Evolutionary conservation across 1,140 invertebrate species (phyloP).

Genomic region (Lineus longissimus): DNA sequence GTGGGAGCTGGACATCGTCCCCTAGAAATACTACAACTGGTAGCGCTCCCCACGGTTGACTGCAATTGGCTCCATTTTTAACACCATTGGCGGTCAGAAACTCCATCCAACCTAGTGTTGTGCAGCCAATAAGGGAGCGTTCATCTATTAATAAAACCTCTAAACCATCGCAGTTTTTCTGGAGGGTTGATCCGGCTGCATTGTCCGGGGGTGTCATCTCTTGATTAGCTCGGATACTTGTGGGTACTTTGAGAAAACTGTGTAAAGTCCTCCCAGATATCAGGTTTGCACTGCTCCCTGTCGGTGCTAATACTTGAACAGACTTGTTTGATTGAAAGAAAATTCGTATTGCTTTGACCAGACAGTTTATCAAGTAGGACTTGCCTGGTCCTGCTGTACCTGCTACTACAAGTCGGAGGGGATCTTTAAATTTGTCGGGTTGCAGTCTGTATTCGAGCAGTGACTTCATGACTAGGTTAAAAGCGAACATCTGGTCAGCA

Average conservation of each 20-base stretch:
- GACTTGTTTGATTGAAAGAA: constrained; percentile 17
- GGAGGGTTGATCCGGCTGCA: constrained; percentile 9
- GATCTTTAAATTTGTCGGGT: too few relatives aligned
- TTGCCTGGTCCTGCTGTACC: neutral
- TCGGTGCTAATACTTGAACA: constrained; percentile 24
- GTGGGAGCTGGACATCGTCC: constrained; percentile 26
- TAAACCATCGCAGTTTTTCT: constrained; percentile 13
- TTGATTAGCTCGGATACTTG: constrained; percentile 6
- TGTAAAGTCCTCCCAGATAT: constrained; percentile 21
- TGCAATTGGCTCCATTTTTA: neutral
- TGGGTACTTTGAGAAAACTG: constrained; percentile 22
- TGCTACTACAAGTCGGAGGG: neutral
- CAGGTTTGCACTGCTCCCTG: constrained; percentile 25
- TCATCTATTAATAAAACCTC: constrained; percentile 24
- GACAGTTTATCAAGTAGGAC: constrained; percentile 15
- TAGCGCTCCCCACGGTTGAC: constrained; percentile 20
- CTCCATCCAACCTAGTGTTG: constrained; percentile 24
- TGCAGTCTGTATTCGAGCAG: too few relatives aligned
- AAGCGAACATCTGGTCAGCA: too few relatives aligned
- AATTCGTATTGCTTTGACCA: constrained; percentile 14
- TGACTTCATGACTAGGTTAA: too few relatives aligned
- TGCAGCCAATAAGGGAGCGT: constrained; percentile 22
- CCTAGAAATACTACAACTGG: constrained; percentile 26
- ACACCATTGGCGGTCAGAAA: constrained; percentile 17
- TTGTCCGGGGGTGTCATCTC: constrained; percentile 19